Conservation (phyloP, 2,888 invertebrate species). For the Timema podura region DNA sequence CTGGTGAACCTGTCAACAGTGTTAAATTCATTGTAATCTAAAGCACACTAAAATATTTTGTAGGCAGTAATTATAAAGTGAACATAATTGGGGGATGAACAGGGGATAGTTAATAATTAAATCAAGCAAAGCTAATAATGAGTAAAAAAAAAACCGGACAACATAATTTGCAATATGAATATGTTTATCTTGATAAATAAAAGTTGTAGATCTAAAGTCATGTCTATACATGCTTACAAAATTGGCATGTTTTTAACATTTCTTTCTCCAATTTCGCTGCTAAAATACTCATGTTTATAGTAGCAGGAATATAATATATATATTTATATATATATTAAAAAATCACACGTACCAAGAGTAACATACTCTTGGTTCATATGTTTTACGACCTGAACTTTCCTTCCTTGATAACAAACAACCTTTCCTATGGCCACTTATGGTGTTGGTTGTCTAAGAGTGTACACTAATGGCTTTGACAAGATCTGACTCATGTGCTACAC, state of each 20-base stretch:
- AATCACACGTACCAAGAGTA: constrained; percentile 50
- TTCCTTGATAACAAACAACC: constrained; percentile 28
- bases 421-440: constrained; percentile 20
- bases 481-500: constrained; percentile 5
- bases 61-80: constrained; percentile 28
- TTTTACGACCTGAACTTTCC: constrained; percentile 28
- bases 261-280: constrained; percentile 41
- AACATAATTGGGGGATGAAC: constrained; percentile 25
- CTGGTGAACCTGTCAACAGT: constrained; percentile 41
- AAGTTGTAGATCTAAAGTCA: constrained; percentile 8
- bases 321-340: constrained; percentile 59
- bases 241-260: constrained; percentile 9
- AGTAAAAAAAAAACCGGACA: constrained; percentile 26
- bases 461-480: no score
- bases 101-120: constrained; percentile 2
- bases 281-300: constrained; percentile 66
- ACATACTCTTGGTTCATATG: constrained; percentile 39
- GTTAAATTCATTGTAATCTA: constrained; percentile 28
- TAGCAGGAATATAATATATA: constrained; percentile 55
- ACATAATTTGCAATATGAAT: constrained; percentile 25
- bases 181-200: constrained; percentile 12
- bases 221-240: constrained; percentile 1
- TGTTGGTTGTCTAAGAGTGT: neutral
- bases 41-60: constrained; percentile 30
- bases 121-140: constrained; percentile 32